Conservation (phyloP, 2,888 invertebrate genomes). For the Zygogramma bicolorata region DNA sequence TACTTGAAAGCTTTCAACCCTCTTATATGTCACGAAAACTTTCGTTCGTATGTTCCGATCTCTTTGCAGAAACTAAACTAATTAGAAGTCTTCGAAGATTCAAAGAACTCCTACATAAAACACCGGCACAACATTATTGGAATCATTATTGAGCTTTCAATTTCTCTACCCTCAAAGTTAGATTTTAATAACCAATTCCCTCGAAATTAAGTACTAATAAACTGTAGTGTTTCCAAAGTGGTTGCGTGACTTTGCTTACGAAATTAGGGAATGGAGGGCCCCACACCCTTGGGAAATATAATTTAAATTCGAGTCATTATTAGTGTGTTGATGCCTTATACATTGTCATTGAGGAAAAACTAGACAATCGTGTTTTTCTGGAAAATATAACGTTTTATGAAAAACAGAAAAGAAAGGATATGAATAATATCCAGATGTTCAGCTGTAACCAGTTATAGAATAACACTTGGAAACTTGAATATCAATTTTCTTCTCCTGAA, state of each 20-base stretch:
- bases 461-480: neutral
- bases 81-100: neutral
- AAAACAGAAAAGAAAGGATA: neutral
- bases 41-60: neutral
- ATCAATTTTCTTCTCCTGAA: no score
- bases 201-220: constrained; percentile 42
- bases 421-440: no score
- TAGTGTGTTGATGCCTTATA: constrained; percentile 13
- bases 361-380: neutral
- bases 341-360: neutral
- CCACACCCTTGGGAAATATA: constrained; percentile 33
- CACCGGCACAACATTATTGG: constrained; percentile 26
- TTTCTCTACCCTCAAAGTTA: constrained; percentile 30
- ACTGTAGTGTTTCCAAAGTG: constrained; percentile 41
- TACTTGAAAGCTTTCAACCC: neutral
- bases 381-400: neutral
- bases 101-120: constrained; percentile 6
- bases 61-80: neutral
- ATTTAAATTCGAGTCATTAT: constrained; percentile 23
- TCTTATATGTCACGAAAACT: neutral
- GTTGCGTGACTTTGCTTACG: constrained; percentile 41
- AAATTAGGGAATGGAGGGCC: constrained; percentile 39
- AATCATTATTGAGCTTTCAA: constrained; percentile 36
- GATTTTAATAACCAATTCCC: constrained; percentile 36
- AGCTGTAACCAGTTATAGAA: neutral